Percentiles rank a stretch among this genome's conserved stretches.
Conservation (phyloP, 2,797 vertebrate species). For the Sebastes melanostomus region DNA sequence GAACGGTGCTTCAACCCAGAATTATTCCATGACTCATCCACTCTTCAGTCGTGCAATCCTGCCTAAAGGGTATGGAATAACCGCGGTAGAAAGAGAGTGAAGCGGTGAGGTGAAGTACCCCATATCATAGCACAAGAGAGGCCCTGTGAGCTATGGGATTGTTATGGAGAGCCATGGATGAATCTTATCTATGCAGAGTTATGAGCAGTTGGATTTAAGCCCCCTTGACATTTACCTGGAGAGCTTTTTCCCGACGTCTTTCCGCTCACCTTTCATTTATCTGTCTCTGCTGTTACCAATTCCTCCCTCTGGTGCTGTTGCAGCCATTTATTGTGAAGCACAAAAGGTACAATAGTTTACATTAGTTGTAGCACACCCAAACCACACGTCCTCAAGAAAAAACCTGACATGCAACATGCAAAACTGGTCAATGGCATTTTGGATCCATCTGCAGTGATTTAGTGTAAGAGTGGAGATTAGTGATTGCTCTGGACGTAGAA, state of each 20-base stretch:
- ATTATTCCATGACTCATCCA: slow-evolving; percentile 50
- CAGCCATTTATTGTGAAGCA: slow-evolving; percentile 1
- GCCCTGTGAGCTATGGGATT: slow-evolving; percentile 24
- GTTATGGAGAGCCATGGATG: slow-evolving; percentile 11
- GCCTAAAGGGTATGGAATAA: slow-evolving; percentile 42
- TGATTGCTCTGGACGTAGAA: not conserved
- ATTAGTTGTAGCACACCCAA: not conserved
- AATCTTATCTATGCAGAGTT: slow-evolving; percentile 56
- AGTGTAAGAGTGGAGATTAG: not conserved
- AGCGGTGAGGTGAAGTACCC: slow-evolving; percentile 26
- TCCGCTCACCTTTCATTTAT: slow-evolving; percentile 32
- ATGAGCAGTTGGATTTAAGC: slow-evolving; percentile 50
- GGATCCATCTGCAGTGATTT: not conserved
- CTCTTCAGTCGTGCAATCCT: slow-evolving; percentile 36
- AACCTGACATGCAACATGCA: not conserved
- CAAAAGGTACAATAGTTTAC: not conserved
- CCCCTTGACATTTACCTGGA: slow-evolving; percentile 67
- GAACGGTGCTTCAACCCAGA: slow-evolving; percentile 30
- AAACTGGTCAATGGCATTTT: not conserved
- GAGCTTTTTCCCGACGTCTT: slow-evolving; percentile 24
- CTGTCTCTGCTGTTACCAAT: not conserved
- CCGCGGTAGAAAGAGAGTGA: slow-evolving; percentile 14
- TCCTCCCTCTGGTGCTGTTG: not conserved
- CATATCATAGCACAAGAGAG: slow-evolving; percentile 32
- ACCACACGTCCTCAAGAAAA: not conserved